These are phyloP conservation scores for Xanthorhoe designata DNA, from an alignment of 2,888 invertebrate species.

Conservation along the genomic window DNA sequence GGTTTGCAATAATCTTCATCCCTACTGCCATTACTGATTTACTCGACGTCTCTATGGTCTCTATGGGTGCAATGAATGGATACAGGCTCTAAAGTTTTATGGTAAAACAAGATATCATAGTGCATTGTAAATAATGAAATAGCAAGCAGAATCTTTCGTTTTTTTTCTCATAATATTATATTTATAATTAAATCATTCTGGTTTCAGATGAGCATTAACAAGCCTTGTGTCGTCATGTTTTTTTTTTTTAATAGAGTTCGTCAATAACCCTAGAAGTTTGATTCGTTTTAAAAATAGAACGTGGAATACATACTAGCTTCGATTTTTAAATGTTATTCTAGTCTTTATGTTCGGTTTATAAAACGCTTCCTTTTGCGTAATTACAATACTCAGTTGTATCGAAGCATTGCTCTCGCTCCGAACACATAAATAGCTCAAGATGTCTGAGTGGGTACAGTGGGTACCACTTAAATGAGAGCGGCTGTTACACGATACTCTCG, in stretches of 20 bases:
- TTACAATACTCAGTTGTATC: slow-evolving; percentile 24
- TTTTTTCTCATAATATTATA: not conserved
- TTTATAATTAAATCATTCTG: not conserved
- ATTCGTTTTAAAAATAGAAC: not conserved
- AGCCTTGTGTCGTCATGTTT: not conserved
- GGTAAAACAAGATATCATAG: not conserved
- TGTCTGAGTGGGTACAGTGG: slow-evolving; percentile 41
- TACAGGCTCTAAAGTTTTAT: not conserved
- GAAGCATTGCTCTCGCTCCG: slow-evolving; percentile 34
- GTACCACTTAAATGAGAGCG: slow-evolving; percentile 52
- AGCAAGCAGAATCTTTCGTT: not conserved
- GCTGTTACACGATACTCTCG: slow-evolving; percentile 53
- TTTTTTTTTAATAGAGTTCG: not conserved
- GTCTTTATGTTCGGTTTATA: not conserved
- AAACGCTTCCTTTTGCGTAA: slow-evolving; percentile 14
- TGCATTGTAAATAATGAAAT: not conserved
- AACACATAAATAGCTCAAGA: slow-evolving; percentile 53
- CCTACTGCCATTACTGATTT: not conserved
- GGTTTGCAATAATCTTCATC: slow-evolving; percentile 1
- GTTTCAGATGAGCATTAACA: not conserved
- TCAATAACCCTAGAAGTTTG: not conserved
- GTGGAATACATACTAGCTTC: not conserved
- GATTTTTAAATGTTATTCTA: not conserved
- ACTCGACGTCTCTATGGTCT: slow-evolving; percentile 4
- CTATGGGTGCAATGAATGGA: not conserved